phyloP scores from a whole-genome alignment of 2,797 vertebrate species.

The Leuciscus waleckii region DNA sequence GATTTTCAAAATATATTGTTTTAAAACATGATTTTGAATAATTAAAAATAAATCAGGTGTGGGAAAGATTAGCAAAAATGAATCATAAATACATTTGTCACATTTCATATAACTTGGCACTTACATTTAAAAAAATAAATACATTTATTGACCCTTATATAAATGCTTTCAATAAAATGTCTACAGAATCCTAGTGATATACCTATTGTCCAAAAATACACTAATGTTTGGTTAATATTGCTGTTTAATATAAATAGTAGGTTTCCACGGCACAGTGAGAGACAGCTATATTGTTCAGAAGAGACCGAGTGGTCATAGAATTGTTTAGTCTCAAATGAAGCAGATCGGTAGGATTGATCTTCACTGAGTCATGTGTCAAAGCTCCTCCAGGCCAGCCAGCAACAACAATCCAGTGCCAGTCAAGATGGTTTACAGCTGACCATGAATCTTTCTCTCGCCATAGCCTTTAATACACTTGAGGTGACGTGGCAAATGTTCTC shows the following conservation, averaged over 20 bases:
- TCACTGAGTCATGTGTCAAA: not conserved
- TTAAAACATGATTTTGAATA: too few species aligned
- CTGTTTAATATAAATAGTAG: not conserved
- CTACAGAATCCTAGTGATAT: not conserved
- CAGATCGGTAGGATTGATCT: not conserved
- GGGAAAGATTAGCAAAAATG: not conserved
- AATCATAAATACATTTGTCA: not conserved
- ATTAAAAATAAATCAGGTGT: too few species aligned
- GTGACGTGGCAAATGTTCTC: not conserved
- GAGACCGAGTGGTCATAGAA: not conserved
- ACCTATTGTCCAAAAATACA: not conserved
- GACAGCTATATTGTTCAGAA: not conserved
- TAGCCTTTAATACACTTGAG: slow-evolving; percentile 24
- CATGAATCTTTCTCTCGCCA: slow-evolving; percentile 47
- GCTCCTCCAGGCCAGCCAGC: slow-evolving; percentile 37
- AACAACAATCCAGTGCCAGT: slow-evolving; percentile 45
- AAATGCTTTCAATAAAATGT: not conserved
- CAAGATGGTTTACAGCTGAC: slow-evolving; percentile 55
- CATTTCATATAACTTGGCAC: not conserved
- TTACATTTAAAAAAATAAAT: not conserved
- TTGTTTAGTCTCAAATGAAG: slow-evolving; percentile 23
- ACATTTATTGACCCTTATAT: not conserved
- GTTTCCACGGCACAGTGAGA: not conserved
- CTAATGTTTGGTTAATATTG: not conserved
- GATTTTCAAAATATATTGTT: too few species aligned